phyloP scores from a whole-genome alignment of 2,113 vertebrate genomes.

The Crotalus helleri region DNA sequence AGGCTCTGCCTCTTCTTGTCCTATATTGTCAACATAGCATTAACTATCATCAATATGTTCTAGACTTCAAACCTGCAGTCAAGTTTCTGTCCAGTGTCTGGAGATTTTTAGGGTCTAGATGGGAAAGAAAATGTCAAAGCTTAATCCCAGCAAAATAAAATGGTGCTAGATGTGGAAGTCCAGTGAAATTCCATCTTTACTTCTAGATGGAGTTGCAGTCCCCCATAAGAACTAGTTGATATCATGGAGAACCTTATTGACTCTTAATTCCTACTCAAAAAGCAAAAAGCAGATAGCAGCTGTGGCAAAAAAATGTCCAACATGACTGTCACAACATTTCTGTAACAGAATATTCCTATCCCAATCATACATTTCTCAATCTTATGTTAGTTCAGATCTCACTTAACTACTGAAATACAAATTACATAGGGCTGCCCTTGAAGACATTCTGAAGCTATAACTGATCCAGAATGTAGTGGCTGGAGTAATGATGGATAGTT shows the following conservation, averaged over 20 bases:
- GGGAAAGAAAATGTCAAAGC: neutral
- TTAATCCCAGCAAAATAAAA: neutral
- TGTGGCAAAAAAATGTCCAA: neutral
- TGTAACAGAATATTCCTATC: neutral
- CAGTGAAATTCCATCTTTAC: neutral
- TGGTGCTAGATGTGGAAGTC: neutral
- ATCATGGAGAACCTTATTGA: neutral
- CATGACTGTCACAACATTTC: neutral
- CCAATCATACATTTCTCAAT: neutral
- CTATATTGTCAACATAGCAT: neutral
- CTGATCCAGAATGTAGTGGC: neutral
- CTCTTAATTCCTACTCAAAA: neutral
- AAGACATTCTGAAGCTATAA: neutral
- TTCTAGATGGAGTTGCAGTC: neutral
- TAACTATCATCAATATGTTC: neutral
- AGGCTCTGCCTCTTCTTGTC: too few species aligned
- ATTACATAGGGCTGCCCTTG: neutral
- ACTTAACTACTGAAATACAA: neutral
- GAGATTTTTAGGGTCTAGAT: neutral
- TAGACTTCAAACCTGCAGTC: neutral
- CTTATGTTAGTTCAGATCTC: neutral
- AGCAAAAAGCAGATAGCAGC: neutral
- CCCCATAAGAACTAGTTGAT: neutral
- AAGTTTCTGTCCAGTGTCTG: neutral
- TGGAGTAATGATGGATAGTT: neutral